Evolutionary conservation across 2,113 vertebrate genomes (phyloP).

Genomic region (Sciurus niger): DNA sequence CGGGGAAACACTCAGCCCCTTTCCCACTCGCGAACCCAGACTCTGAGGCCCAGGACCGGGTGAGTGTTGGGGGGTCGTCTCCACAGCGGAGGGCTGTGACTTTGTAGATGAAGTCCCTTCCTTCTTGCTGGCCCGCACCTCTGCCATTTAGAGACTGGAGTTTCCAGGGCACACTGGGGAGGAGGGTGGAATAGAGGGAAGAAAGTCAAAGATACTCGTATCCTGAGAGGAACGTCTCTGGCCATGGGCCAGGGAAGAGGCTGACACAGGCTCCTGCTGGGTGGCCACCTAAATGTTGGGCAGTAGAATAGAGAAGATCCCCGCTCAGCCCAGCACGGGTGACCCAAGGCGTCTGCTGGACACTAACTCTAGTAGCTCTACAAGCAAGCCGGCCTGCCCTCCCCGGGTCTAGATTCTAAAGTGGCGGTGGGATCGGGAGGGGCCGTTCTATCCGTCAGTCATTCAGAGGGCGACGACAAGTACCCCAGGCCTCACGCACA

Average conservation of each 20-base stretch:
- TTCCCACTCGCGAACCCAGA: background rate
- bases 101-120: background rate
- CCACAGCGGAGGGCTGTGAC: too few species aligned
- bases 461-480: background rate
- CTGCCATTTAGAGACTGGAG: background rate
- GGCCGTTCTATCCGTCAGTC: accelerated
- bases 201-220: background rate
- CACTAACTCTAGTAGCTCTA: background rate
- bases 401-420: background rate
- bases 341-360: background rate
- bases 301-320: background rate
- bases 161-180: background rate
- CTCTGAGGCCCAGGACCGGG: background rate
- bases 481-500: background rate
- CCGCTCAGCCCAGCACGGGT: background rate
- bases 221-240: background rate
- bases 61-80: background rate
- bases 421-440: too few species aligned
- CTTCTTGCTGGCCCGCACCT: background rate
- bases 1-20: background rate
- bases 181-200: background rate
- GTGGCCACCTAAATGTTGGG: background rate
- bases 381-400: background rate
- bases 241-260: background rate
- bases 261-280: background rate